Evolutionary conservation across 2,797 vertebrate genomes (phyloP).

Genomic region (Odontamblyopus lacepedii): DNA sequence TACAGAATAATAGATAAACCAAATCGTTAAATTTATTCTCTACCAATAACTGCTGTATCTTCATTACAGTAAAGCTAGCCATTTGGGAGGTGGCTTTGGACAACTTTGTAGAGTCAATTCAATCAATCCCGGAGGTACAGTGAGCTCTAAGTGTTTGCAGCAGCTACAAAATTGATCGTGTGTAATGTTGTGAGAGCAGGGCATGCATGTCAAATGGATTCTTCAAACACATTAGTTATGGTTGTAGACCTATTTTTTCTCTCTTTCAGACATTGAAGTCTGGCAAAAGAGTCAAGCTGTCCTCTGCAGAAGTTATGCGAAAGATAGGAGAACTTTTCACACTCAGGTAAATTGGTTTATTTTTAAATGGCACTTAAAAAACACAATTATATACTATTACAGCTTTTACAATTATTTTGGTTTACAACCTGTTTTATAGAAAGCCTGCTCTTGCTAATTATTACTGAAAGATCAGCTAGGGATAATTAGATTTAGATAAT

Average conservation of each 20-base stretch:
- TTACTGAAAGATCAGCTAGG: neutral
- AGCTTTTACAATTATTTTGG: slow-evolving; percentile 5
- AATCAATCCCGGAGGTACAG: slow-evolving; percentile 92
- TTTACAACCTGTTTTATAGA: slow-evolving; percentile 8
- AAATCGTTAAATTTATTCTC: neutral
- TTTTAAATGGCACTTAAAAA: slow-evolving; percentile 4
- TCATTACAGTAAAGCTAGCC: slow-evolving; percentile 89
- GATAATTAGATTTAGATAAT: slow-evolving; percentile 4
- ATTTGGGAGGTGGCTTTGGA: slow-evolving; percentile 96
- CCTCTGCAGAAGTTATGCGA: slow-evolving; percentile 95
- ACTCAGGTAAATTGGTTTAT: slow-evolving; percentile 81
- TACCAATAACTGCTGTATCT: slow-evolving; percentile 19
- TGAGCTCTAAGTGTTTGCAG: neutral
- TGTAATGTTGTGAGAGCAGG: slow-evolving; percentile 16
- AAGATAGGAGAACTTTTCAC: slow-evolving; percentile 97
- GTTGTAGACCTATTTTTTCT: slow-evolving; percentile 11
- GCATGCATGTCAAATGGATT: neutral
- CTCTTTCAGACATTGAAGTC: slow-evolving; percentile 88
- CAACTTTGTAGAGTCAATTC: slow-evolving; percentile 96
- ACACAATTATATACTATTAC: neutral
- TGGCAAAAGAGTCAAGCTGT: slow-evolving; percentile 88
- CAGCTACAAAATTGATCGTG: slow-evolving; percentile 34
- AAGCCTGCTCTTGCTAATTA: neutral
- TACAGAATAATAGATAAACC: neutral
- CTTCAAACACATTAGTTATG: slow-evolving; percentile 7